Percentiles rank a stretch among this genome's conserved stretches.
Evolutionary conservation across 2,113 vertebrate genomes (phyloP).

Genomic region (Crotalus horridus): DNA sequence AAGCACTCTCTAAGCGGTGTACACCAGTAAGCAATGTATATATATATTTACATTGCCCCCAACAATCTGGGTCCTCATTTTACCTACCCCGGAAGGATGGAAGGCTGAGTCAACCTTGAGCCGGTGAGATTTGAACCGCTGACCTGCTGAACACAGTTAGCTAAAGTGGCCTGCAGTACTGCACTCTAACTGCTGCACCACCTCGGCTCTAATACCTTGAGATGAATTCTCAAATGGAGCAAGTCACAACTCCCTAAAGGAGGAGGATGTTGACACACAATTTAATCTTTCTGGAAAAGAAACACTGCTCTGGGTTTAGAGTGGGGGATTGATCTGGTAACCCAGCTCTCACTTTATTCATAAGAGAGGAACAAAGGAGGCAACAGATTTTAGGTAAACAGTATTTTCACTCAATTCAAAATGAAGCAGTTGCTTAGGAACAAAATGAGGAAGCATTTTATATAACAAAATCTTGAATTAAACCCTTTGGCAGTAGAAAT

Average conservation of each 20-base stretch:
- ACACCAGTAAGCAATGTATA: too few relatives aligned
- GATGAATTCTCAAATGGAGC: not conserved
- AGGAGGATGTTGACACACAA: not conserved
- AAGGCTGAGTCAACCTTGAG: too few relatives aligned
- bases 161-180: too few relatives aligned
- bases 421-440: slow-evolving; percentile 6
- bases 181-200: too few relatives aligned
- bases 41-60: too few relatives aligned
- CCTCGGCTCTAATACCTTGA: not conserved
- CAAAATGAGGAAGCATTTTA: slow-evolving; percentile 20
- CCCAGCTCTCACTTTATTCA: not conserved
- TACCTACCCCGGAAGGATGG: too few relatives aligned
- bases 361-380: not conserved
- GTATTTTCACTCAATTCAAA: slow-evolving; percentile 1
- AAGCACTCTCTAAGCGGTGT: too few relatives aligned
- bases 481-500: slow-evolving; percentile 3
- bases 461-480: slow-evolving; percentile 1
- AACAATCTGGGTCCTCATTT: too few relatives aligned
- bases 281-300: not conserved
- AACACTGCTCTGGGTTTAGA: not conserved
- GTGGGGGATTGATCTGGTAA: not conserved
- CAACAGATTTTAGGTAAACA: not conserved
- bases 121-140: too few relatives aligned
- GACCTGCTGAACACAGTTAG: too few relatives aligned
- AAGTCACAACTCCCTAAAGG: not conserved